Base-by-base conservation (phyloP, 2,113 vertebrate genomes). In the Pandion haliaetus region DNA sequence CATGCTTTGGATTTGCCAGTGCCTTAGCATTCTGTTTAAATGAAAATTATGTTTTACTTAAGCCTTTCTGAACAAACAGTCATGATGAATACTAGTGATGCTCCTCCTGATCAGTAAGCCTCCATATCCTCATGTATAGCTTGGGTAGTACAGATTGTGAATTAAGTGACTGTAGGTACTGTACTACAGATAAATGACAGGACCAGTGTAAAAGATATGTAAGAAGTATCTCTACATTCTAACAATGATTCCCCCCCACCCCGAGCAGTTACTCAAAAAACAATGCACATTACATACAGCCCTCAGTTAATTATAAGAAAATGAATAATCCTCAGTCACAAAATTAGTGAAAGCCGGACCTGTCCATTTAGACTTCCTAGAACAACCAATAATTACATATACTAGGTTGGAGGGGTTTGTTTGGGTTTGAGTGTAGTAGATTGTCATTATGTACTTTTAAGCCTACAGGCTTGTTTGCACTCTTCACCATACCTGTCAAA, bases 241-340 rank as follows among this genome's bases (percentile, higher is more conserved):
- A 80, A 52, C 9, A 9, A 79, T 3, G 3, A 17, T 34, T 6
- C 2, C 1, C 7, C 1, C 7, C 17, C 17, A 20, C 7, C 17
- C 17, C 18, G 20, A 49, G 3, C 10, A 66, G 18, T 66, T 47
- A 36, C 31, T 50, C 1, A 50, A 67, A 79, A 79, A 58, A 2
- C 1, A 42, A 67, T 59, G 44, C 19, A n/a, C 5, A 74, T 82
- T 18, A 50, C 29, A 45, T 34, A 25, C 5, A 63, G 3, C 1
- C 9, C 62, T 70, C 36, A 32, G 29, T 8, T 31, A 73, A 65
- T 25, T 42, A 20, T 23, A 57, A 65, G 58, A 44, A 93, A 95
- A 78, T 28, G 6, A 77, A 44, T 55, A 66, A 52, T 57, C 16
- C 2, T 80, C 10, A 59, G 10, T 32, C 24, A 88, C 8, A 81